phyloP scores from a whole-genome alignment of 2,888 invertebrate genomes.

The Petrolisthes manimaculis region DNA sequence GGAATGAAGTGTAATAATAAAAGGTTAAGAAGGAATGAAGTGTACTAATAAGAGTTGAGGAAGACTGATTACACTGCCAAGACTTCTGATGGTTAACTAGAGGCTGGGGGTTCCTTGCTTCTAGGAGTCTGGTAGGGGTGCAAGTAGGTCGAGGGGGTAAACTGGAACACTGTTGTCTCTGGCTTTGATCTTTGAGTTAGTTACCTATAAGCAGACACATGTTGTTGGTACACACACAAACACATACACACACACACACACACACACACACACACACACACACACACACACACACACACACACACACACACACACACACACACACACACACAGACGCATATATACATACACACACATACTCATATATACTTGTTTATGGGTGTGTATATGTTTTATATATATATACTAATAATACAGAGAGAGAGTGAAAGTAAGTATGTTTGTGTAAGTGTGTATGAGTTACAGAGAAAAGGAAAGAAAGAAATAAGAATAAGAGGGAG shows the following conservation, averaged over 20 bases:
- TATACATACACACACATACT: too few relatives aligned
- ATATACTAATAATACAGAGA: too few relatives aligned
- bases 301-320: conserved; percentile 1
- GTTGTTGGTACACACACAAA: too few relatives aligned
- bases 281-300: background rate
- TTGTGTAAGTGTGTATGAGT: background rate
- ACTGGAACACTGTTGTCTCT: too few relatives aligned
- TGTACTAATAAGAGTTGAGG: background rate
- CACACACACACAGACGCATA: background rate
- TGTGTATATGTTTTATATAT: too few relatives aligned
- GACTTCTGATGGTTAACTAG: too few relatives aligned
- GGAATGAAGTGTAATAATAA: background rate
- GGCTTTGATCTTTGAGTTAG: too few relatives aligned
- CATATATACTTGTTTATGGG: too few relatives aligned
- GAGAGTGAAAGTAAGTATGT: background rate
- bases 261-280: background rate
- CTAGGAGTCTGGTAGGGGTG: too few relatives aligned
- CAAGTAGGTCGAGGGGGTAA: too few relatives aligned
- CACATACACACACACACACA: background rate
- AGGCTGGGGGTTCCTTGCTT: too few relatives aligned
- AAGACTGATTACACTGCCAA: background rate
- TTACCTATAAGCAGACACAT: too few relatives aligned
- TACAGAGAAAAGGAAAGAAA: background rate
- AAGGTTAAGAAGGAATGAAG: background rate
- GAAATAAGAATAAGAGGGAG: background rate